Percentiles rank a stretch among this genome's conserved stretches.
Conservation (phyloP, 2,888 invertebrate species). For the Synergus gifuensis region DNA sequence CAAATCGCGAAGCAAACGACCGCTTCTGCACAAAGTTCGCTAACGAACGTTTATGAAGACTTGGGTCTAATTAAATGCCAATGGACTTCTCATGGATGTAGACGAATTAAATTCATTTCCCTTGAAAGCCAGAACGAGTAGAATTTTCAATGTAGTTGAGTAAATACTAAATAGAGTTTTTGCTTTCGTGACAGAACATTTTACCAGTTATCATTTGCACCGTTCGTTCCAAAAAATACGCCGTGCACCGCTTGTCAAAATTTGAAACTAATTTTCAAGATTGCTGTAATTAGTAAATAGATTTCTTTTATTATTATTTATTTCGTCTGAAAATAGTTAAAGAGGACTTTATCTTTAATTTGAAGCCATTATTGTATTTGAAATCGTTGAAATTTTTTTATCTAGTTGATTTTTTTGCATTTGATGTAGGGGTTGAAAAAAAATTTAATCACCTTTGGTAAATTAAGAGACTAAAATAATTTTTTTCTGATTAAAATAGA, state of each 20-base stretch:
- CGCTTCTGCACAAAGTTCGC: conserved; percentile 47
- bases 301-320: neutral
- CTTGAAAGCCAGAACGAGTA: conserved; percentile 20
- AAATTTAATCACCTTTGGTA: neutral
- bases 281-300: neutral
- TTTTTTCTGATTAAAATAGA: conserved; percentile 9
- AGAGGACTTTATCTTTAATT: neutral
- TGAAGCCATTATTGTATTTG: neutral
- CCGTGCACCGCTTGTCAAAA: neutral
- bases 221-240: neutral
- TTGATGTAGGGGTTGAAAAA: neutral
- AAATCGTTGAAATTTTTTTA: neutral
- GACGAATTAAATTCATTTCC: conserved; percentile 18
- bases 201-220: conserved; percentile 4
- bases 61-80: conserved; percentile 15
- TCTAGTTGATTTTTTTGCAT: neutral
- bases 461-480: neutral
- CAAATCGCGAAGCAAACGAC: conserved; percentile 45
- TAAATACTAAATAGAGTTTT: conserved; percentile 10
- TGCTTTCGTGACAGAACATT: neutral
- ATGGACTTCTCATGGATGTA: conserved; percentile 23
- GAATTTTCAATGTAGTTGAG: neutral
- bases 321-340: neutral
- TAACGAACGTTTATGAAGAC: conserved; percentile 54
- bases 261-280: neutral